Evolutionary conservation across 2,797 vertebrate genomes (phyloP), one percentile per base, ranked within the genome.

Genomic region (Lateolabrax maculatus): DNA sequence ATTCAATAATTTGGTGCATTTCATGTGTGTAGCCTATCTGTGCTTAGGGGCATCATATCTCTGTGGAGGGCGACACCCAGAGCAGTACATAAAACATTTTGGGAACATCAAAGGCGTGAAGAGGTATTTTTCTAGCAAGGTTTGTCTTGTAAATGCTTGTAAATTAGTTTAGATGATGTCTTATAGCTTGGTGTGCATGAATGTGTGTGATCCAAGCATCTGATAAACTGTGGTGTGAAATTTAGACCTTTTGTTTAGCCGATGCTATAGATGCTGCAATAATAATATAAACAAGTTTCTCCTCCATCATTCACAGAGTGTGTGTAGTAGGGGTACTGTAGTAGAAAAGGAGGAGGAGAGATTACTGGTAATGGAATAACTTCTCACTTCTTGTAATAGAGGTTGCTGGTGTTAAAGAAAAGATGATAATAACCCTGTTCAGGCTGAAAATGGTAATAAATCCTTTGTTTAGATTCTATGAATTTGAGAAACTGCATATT

Each of bases 281-380:
- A 75, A 75, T 67, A 65, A 71, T 16, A 13, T 15, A 66, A 51
- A 65, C 23, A 68, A 44, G 66, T 62, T 39, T 69, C 39, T 49
- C 62, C 25, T 62, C 25, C 39, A 70, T 81, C 58, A 77, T 68
- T 69, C 51, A 34, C 31, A 46, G 21, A 15, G 64, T 34, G 39
- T 61, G 71, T 75, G 36, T 68, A 55, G 34, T 16, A n/a, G n/a
- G n/a, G n/a, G 39, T 18, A 8, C 39, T n/a, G 36, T 62, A 31
- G 56, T 67, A 27, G 49, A 82, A 9, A 27, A 70, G 55, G 57
- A 76, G 71, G 68, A 79, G 53, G 37, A 71, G 37, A 86, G 70
- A 62, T 62, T 41, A 53, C 46, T 79, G n/a, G 29, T 87, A 80
- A 88, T 88, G 80, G 81, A 90, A 85, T 85, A 72, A 84, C 89